These are phyloP conservation scores for Uria aalge DNA, from an alignment of 2,113 vertebrate genomes.

Conservation along the genomic window DNA sequence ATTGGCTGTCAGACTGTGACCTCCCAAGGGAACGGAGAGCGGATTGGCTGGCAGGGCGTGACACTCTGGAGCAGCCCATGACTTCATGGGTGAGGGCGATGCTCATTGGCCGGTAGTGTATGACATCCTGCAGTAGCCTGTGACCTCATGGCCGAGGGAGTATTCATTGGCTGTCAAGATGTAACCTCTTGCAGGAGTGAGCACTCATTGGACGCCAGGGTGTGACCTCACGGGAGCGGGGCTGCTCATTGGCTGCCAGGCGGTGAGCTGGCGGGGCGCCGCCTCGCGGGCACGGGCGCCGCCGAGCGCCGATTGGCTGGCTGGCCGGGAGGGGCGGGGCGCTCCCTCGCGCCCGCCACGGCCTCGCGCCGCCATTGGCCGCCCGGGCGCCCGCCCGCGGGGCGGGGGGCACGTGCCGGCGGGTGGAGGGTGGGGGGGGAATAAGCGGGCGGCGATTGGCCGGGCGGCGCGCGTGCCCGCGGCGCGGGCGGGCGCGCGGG, in stretches of 20 bases:
- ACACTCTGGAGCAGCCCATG: neutral
- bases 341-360: neutral
- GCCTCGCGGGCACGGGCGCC: neutral
- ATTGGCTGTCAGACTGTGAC: neutral
- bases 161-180: neutral
- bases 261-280: neutral
- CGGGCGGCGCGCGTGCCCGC: neutral
- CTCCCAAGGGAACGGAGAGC: fast-evolving
- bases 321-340: neutral
- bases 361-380: neutral
- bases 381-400: neutral
- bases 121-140: neutral
- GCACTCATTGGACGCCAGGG: neutral
- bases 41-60: neutral
- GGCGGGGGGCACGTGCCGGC: neutral
- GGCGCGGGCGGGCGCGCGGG: neutral
- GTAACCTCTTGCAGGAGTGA: neutral
- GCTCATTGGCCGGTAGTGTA: neutral
- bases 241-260: neutral
- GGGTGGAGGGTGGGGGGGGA: neutral
- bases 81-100: neutral
- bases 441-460: neutral
- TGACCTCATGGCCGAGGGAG: neutral
- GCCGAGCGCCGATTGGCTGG: neutral
- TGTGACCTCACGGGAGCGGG: neutral